phyloP scores from a whole-genome alignment of 2,797 vertebrate species.

The Otolemur crassicaudatus region DNA sequence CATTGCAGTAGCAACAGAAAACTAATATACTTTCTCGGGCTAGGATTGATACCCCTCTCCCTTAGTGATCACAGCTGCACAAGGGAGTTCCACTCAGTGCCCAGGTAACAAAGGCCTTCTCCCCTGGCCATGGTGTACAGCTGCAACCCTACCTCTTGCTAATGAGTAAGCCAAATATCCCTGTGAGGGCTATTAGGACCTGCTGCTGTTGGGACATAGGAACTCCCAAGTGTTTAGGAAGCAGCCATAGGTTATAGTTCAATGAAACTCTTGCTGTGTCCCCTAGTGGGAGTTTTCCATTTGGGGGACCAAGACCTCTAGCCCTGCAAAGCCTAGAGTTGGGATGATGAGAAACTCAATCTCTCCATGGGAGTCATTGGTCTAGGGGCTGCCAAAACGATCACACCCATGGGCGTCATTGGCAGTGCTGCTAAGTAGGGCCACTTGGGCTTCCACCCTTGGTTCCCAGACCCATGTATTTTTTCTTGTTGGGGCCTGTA shows the following conservation, averaged over 20 bases:
- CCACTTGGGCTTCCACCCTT: not conserved
- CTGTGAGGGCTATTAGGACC: not conserved
- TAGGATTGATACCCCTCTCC: not conserved
- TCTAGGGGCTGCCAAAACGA: not conserved
- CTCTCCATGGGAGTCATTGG: not conserved
- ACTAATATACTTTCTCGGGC: not conserved
- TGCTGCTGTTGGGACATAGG: not conserved
- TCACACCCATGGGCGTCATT: not conserved
- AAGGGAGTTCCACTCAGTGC: not conserved
- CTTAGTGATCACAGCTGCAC: not conserved
- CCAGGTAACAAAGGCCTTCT: not conserved
- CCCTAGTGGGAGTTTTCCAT: not conserved
- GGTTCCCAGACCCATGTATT: not conserved
- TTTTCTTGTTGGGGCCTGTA: not conserved
- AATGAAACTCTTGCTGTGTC: not conserved
- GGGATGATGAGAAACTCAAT: not conserved
- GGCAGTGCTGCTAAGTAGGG: not conserved
- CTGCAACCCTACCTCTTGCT: not conserved
- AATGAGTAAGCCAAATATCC: not conserved
- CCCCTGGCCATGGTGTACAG: not conserved
- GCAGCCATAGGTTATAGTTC: not conserved
- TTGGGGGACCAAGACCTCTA: not conserved
- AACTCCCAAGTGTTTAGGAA: not conserved
- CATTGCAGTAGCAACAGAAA: not conserved
- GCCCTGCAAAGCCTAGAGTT: not conserved